Evolutionary conservation across 1,140 invertebrate genomes (phyloP).

Genomic region (Mya arenaria): DNA sequence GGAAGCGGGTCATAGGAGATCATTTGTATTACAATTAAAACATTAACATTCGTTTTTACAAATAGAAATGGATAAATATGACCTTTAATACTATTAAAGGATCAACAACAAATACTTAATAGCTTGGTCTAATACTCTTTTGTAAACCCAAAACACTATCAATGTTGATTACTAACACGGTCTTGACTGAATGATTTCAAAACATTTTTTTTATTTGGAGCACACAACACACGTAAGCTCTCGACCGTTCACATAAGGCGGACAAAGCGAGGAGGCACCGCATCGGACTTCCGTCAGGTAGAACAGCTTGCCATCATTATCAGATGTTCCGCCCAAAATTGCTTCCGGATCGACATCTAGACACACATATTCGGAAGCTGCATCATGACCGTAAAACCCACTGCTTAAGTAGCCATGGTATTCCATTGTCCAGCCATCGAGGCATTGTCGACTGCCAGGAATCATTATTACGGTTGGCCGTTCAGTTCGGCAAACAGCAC

Average conservation of each 20-base stretch:
- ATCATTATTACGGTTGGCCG: conserved; percentile 1
- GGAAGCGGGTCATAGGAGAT: too few species aligned
- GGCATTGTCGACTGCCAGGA: conserved; percentile 15
- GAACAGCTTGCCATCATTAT: neutral
- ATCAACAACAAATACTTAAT: too few species aligned
- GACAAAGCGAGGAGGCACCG: neutral
- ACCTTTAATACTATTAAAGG: too few species aligned
- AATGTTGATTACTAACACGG: too few species aligned
- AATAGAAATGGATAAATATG: too few species aligned
- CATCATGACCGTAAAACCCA: neutral
- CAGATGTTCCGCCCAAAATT: neutral
- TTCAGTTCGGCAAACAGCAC: conserved; percentile 42
- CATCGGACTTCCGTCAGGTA: neutral
- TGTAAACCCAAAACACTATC: too few species aligned
- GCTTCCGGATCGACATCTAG: neutral
- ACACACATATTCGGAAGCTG: conserved; percentile 9
- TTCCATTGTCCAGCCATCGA: conserved; percentile 22
- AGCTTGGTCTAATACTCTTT: too few species aligned
- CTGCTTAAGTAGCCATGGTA: conserved; percentile 45
- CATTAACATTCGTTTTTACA: too few species aligned
- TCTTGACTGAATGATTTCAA: too few species aligned
- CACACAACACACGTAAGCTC: conserved; percentile 17
- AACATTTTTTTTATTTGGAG: too few species aligned
- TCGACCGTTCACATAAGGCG: conserved; percentile 6
- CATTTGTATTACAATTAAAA: too few species aligned